These are phyloP conservation scores for Copidosoma floridanum DNA, from an alignment of 1,140 invertebrate genomes.

Conservation along the genomic window DNA sequence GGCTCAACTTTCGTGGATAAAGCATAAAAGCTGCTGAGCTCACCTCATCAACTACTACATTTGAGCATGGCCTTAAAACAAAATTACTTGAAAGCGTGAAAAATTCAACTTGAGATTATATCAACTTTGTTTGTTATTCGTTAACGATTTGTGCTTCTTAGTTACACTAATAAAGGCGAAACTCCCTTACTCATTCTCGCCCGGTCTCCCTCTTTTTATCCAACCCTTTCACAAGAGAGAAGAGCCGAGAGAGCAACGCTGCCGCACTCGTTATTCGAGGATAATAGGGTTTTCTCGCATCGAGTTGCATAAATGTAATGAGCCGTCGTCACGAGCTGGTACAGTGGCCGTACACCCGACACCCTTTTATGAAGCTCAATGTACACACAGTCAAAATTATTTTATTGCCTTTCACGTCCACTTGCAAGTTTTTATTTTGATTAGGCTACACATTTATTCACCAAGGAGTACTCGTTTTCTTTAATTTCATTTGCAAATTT, in stretches of 20 bases:
- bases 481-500: too few species aligned
- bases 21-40: too few species aligned
- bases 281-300: conserved; percentile 22
- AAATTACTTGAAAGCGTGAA: conserved; percentile 15
- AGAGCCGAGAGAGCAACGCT: conserved; percentile 1
- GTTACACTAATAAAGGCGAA: neutral
- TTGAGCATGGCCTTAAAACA: too few species aligned
- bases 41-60: too few species aligned
- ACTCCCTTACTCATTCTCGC: conserved; percentile 4
- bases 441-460: too few species aligned
- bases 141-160: conserved; percentile 12
- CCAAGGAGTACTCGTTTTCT: too few species aligned
- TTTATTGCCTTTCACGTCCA: too few species aligned
- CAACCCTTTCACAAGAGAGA: too few species aligned
- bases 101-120: conserved; percentile 9
- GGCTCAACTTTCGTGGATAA: too few species aligned
- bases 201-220: too few species aligned
- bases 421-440: too few species aligned
- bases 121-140: conserved; percentile 8
- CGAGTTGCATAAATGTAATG: conserved; percentile 27
- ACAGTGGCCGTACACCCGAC: conserved; percentile 6
- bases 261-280: conserved; percentile 17
- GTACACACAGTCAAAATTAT: too few species aligned
- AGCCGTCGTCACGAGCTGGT: conserved; percentile 13
- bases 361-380: conserved; percentile 10